A percentile compares a stretch with the other conserved stretches of the same genome.
Evolutionary conservation across 1,140 invertebrate species (phyloP).

Genomic region (Drosophila kanapiae): DNA sequence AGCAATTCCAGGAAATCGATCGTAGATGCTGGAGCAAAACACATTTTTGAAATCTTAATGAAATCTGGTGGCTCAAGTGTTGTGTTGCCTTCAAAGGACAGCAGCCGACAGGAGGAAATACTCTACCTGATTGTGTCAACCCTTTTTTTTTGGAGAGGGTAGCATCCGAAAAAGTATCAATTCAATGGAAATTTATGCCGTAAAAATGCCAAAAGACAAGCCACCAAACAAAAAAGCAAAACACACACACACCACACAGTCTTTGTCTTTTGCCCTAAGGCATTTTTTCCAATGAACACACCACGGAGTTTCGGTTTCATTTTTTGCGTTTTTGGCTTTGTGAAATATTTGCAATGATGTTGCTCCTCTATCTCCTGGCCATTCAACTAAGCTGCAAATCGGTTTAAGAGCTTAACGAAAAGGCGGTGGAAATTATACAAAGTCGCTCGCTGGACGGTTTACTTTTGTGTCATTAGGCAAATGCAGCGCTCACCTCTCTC

Average conservation of each 20-base stretch:
- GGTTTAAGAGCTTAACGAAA: slow-evolving; percentile 84
- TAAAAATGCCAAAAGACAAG: slow-evolving; percentile 72
- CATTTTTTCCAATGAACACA: slow-evolving; percentile 69
- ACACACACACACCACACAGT: slow-evolving; percentile 21
- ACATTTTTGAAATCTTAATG: slow-evolving; percentile 69
- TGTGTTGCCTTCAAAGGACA: slow-evolving; percentile 68
- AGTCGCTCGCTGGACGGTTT: slow-evolving; percentile 62
- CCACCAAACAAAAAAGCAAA: slow-evolving; percentile 26
- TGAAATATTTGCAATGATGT: slow-evolving; percentile 64
- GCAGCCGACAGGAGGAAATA: slow-evolving; percentile 66
- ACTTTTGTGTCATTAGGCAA: slow-evolving; percentile 79
- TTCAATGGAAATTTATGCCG: slow-evolving; percentile 84
- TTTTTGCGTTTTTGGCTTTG: slow-evolving; percentile 36
- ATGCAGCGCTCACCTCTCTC: slow-evolving; percentile 48
- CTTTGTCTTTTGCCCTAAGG: slow-evolving; percentile 40
- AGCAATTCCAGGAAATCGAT: slow-evolving; percentile 32
- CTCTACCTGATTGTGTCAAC: slow-evolving; percentile 81
- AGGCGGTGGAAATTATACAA: slow-evolving; percentile 72
- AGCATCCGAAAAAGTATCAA: slow-evolving; percentile 64
- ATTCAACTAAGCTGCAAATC: slow-evolving; percentile 80
- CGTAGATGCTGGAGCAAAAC: slow-evolving; percentile 24
- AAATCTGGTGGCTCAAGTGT: slow-evolving; percentile 65
- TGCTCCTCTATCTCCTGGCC: slow-evolving; percentile 32
- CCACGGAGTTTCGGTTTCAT: slow-evolving; percentile 36
- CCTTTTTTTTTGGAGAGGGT: slow-evolving; percentile 42